Conservation (phyloP, 2,888 invertebrate species). For the Encarsia formosa region DNA sequence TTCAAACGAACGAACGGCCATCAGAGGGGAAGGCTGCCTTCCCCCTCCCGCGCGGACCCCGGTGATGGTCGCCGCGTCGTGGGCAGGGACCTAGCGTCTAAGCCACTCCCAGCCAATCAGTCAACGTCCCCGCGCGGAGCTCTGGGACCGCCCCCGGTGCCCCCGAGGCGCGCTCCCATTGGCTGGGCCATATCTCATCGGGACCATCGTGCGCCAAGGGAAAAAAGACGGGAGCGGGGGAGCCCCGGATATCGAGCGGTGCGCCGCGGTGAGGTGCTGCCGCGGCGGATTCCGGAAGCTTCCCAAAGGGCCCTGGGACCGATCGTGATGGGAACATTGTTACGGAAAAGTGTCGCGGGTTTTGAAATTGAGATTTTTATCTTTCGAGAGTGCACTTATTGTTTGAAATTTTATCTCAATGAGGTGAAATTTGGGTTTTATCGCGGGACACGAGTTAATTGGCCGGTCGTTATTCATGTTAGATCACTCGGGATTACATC, state of each 20-base stretch:
- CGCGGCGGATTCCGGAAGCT: conserved; percentile 40
- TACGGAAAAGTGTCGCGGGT: too few species aligned
- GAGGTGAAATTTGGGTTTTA: too few species aligned
- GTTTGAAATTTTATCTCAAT: neutral
- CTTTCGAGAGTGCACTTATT: neutral
- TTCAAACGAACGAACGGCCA: conserved; percentile 6
- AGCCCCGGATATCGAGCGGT: conserved; percentile 19
- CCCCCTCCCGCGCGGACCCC: conserved; percentile 31
- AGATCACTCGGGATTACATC: too few species aligned
- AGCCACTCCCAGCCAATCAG: conserved; percentile 55
- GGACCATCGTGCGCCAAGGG: conserved; percentile 42
- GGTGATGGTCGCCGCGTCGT: conserved; percentile 45
- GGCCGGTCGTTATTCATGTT: too few species aligned
- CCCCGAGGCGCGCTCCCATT: conserved; percentile 51
- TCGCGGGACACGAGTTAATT: too few species aligned
- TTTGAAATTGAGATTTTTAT: too few species aligned
- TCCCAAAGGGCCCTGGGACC: conserved; percentile 26
- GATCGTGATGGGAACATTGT: too few species aligned
- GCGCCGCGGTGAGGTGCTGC: conserved; percentile 49
- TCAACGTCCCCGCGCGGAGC: conserved; percentile 55
- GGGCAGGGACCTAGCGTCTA: neutral
- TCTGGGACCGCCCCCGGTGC: conserved; percentile 56
- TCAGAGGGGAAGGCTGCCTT: conserved; percentile 14
- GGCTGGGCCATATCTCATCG: conserved; percentile 51
- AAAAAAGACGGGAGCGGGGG: conserved; percentile 31